Evolutionary conservation across 2,888 invertebrate species (phyloP), one percentile per base, ranked within the genome.

Genomic region (Nematopogon swammerdamellus): DNA sequence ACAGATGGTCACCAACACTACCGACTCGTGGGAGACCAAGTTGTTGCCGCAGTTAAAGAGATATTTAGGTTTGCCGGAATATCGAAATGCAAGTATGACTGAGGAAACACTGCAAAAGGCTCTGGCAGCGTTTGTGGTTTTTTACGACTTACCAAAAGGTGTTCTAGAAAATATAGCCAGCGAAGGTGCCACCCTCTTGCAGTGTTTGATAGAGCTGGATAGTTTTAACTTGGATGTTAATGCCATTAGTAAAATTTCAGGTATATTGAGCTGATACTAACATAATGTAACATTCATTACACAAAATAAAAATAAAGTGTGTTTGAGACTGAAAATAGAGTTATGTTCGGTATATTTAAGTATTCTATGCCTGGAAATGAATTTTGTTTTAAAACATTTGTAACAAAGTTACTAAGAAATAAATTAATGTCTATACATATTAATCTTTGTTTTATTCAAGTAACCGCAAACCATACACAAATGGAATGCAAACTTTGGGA

Each of bases 11-110:
- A 65, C 72, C 1, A 60, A 62, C 17, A 67, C 81, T 11, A 75
- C 87, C 48, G 84, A 86, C 58, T 58, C 59, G 14, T 85, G 84
- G 81, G 85, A 87, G 60, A 51, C 63, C 0, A 63, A 64, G 42
- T 57, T 85, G 1, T 62, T 64, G 4, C 71, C 79, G 0, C 60
- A 66, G 43, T 53, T 87, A 20, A 64, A 74, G 46, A 73, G 74
- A 47, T 86, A 84, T 55, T 54, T 86, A 10, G 80, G 81, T 0
- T 55, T 71, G 19, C 69, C 80, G 0, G 65, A 68, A 53, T 64
- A 61, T 36, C 61, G 67, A 44, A 68, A 58, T 29, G 60, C 68
- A 1, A 57, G 55, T 19, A 54, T 60, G 0, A 69, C 66, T 36
- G 75, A 73, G 18, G 63, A 65, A 1, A 64, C 62, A 1, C 50